A percentile compares a stretch with the other conserved stretches of the same genome.
These are phyloP conservation scores for Euleptes europaea DNA, from an alignment of 2,113 vertebrate species.

Conservation along the genomic window DNA sequence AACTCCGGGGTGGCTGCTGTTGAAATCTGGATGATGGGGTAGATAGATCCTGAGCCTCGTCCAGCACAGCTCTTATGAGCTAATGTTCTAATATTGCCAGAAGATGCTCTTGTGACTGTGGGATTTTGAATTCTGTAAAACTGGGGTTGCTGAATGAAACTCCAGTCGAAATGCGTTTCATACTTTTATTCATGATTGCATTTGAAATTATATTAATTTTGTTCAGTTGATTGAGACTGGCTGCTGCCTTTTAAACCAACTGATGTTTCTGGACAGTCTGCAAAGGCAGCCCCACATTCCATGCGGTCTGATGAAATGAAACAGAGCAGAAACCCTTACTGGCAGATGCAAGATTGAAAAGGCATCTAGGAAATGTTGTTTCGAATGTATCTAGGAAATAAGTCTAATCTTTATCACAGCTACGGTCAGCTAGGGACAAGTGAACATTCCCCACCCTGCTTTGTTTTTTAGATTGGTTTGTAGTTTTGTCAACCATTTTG, in stretches of 20 bases:
- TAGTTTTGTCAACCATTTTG: no score
- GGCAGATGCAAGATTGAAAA: conserved; percentile 26
- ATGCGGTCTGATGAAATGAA: conserved; percentile 28
- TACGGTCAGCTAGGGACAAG: neutral
- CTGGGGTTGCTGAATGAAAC: neutral
- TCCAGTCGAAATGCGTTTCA: neutral
- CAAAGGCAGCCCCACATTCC: neutral
- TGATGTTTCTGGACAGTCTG: no score
- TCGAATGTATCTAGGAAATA: conserved; percentile 7
- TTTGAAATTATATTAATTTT: neutral
- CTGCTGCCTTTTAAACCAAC: no score
- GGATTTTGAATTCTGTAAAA: neutral
- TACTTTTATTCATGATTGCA: neutral
- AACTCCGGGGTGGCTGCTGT: neutral
- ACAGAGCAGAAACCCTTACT: neutral
- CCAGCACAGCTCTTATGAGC: neutral
- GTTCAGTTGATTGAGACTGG: neutral
- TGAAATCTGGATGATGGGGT: no score
- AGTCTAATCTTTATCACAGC: neutral
- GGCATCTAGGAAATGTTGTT: conserved; percentile 32
- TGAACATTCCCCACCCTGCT: no score
- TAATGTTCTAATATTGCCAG: neutral
- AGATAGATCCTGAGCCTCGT: neutral
- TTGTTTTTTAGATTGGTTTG: no score
- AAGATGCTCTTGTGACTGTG: neutral